Evolutionary conservation across 2,113 vertebrate genomes (phyloP).

Genomic region (Laticauda colubrina): DNA sequence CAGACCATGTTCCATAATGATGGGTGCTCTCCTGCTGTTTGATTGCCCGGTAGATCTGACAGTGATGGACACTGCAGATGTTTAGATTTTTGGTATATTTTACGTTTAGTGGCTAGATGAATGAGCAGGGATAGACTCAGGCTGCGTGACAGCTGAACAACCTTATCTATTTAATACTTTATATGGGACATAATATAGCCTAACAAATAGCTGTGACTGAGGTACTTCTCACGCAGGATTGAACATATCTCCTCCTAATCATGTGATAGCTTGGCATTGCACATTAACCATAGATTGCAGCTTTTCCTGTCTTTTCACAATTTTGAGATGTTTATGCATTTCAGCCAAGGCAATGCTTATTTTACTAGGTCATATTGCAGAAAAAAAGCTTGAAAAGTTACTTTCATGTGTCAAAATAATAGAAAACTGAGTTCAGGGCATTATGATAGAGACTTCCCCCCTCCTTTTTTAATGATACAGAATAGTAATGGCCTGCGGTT

Average conservation of each 20-base stretch:
- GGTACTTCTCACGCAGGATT: conserved; percentile 18
- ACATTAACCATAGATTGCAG: conserved; percentile 44
- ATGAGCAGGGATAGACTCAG: conserved; percentile 47
- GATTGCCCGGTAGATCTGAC: conserved; percentile 46
- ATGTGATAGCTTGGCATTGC: conserved; percentile 35
- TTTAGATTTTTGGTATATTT: conserved; percentile 59
- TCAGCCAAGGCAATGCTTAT: conserved; percentile 63
- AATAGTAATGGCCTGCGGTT: conserved; percentile 72
- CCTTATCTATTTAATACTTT: conserved; percentile 39
- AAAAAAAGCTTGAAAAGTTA: conserved; percentile 65
- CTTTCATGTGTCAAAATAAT: conserved; percentile 67
- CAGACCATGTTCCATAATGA: conserved; percentile 24
- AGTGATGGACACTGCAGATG: conserved; percentile 56
- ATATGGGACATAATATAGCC: conserved; percentile 33
- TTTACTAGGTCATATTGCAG: conserved; percentile 59
- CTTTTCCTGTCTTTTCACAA: conserved; percentile 45
- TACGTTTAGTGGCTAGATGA: conserved; percentile 48
- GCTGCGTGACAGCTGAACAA: conserved; percentile 50
- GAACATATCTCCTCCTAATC: conserved; percentile 37
- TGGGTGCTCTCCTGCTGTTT: conserved; percentile 46
- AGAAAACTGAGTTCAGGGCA: conserved; percentile 65
- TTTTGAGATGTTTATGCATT: conserved; percentile 54
- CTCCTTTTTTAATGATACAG: conserved; percentile 71
- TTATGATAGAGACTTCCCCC: conserved; percentile 66
- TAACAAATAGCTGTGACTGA: conserved; percentile 53